Conservation (phyloP, 30 jellyfish, hydroid and myxozoan species). For the Sanderia malayensis region DNA sequence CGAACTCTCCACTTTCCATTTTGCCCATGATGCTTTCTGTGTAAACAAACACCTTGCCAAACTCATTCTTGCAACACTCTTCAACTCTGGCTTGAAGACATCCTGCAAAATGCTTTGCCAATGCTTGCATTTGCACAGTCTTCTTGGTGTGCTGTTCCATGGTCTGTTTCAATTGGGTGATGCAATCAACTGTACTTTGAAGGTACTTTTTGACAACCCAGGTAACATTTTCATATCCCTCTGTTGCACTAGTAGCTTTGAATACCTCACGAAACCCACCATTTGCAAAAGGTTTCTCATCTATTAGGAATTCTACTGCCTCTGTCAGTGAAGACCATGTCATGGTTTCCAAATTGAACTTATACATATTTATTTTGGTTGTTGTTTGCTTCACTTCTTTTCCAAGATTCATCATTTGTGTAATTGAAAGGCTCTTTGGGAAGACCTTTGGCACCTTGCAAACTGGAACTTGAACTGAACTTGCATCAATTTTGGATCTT, state of each 20-base stretch:
- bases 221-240: neutral
- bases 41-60: slow-evolving; percentile 1
- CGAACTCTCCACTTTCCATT: slow-evolving; percentile 1
- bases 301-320: slow-evolving; percentile 1
- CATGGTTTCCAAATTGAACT: slow-evolving; percentile 23
- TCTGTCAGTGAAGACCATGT: slow-evolving; percentile 14
- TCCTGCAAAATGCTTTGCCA: slow-evolving; percentile 19
- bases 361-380: neutral
- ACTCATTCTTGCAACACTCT: slow-evolving; percentile 1
- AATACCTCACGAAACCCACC: slow-evolving; percentile 33
- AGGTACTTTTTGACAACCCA: slow-evolving; percentile 18
- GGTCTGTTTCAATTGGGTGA: neutral
- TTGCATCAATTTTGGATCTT: slow-evolving; percentile 1
- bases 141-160: neutral
- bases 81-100: neutral
- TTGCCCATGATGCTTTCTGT: slow-evolving; percentile 11
- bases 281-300: slow-evolving; percentile 16
- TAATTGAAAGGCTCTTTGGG: slow-evolving; percentile 26
- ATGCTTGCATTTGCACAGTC: slow-evolving; percentile 6
- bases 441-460: neutral
- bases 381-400: slow-evolving; percentile 8
- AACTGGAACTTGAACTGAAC: neutral
- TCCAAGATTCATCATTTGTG: slow-evolving; percentile 26
- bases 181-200: slow-evolving; percentile 5
- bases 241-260: slow-evolving; percentile 27